These are phyloP conservation scores for Noturus placidus DNA, from an alignment of 2,113 vertebrate species.

Conservation along the genomic window DNA sequence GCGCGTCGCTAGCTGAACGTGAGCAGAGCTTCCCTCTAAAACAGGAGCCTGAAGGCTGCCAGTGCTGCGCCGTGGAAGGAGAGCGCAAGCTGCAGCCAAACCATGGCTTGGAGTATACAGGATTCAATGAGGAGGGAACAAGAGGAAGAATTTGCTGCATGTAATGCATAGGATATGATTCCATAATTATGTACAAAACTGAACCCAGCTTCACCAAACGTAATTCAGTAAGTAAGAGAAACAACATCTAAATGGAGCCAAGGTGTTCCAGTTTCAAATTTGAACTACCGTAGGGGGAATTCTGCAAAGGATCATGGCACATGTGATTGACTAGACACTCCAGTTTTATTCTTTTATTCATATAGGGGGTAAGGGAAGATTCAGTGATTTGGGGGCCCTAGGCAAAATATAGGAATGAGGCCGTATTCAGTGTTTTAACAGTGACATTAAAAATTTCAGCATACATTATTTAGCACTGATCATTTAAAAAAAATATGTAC, in stretches of 20 bases:
- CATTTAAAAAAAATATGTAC: no score
- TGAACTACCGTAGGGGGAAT: background rate
- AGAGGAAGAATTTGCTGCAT: conserved; percentile 46
- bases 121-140: conserved; percentile 45
- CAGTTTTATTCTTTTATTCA: background rate
- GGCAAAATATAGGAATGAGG: no score
- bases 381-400: no score
- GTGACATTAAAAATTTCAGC: no score
- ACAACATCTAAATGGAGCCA: background rate
- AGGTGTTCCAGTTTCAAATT: background rate
- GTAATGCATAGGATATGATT: background rate
- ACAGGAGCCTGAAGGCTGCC: conserved; percentile 78
- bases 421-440: no score
- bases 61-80: conserved; percentile 59
- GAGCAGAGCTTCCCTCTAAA: conserved; percentile 71
- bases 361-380: no score
- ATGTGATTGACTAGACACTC: background rate
- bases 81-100: conserved; percentile 63
- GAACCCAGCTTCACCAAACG: background rate
- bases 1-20: conserved; percentile 74
- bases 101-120: conserved; percentile 61
- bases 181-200: background rate
- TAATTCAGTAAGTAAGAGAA: background rate
- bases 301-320: background rate
- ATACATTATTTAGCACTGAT: no score